Evolutionary conservation across 1,140 invertebrate species (phyloP).

Genomic region (Temnothorax nylanderi): DNA sequence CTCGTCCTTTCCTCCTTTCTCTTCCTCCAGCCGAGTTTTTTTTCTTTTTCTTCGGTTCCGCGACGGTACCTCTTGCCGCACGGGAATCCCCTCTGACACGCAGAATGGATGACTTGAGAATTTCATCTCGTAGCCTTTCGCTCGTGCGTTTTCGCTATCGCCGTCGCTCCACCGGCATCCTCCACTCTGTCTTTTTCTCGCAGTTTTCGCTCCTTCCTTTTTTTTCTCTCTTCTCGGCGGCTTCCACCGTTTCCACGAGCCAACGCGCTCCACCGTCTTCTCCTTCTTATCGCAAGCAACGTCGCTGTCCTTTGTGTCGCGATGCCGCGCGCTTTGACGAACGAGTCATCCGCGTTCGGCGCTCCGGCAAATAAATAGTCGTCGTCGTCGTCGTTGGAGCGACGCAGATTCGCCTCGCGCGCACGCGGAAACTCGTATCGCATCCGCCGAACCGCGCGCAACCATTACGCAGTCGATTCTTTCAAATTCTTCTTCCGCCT

Average conservation of each 20-base stretch:
- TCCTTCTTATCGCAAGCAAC: conserved; percentile 31
- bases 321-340: conserved; percentile 53
- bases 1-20: conserved; percentile 31
- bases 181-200: conserved; percentile 28
- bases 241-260: conserved; percentile 60
- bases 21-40: not conserved
- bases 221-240: conserved; percentile 1
- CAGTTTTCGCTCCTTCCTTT: conserved; percentile 39
- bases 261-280: conserved; percentile 59
- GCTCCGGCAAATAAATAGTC: conserved; percentile 52
- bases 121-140: conserved; percentile 69
- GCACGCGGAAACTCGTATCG: conserved; percentile 41
- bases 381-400: conserved; percentile 1
- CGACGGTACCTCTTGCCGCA: conserved; percentile 71
- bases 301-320: conserved; percentile 52
- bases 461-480: conserved; percentile 43
- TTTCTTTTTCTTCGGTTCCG: conserved; percentile 61
- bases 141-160: conserved; percentile 52
- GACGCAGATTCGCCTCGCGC: conserved; percentile 11
- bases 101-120: conserved; percentile 80
- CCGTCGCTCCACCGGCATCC: conserved; percentile 21
- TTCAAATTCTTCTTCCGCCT: conserved; percentile 31
- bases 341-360: conserved; percentile 50
- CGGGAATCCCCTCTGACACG: conserved; percentile 77
- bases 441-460: conserved; percentile 29